phyloP scores from a whole-genome alignment of 2,113 vertebrate genomes.

The Erinaceus europaeus region DNA sequence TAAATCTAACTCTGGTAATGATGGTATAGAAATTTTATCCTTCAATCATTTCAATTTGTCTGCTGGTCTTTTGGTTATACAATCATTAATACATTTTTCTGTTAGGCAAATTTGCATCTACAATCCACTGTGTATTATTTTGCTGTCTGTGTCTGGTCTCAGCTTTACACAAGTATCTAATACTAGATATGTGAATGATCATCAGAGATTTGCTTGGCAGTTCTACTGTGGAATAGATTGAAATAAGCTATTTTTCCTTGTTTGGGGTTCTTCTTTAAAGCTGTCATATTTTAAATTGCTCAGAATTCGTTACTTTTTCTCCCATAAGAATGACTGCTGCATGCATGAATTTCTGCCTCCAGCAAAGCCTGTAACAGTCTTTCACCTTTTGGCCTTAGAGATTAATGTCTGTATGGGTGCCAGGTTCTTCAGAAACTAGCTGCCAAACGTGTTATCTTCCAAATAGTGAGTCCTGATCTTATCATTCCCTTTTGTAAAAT shows the following conservation, averaged over 20 bases:
- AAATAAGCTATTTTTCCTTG: slow-evolving; percentile 15
- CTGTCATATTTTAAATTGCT: slow-evolving; percentile 37
- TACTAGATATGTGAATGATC: slow-evolving; percentile 47
- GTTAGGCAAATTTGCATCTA: not conserved
- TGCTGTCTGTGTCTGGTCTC: not conserved
- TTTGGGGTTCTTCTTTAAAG: slow-evolving; percentile 42
- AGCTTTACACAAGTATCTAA: slow-evolving; percentile 52
- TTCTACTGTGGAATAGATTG: slow-evolving; percentile 50
- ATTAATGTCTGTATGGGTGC: slow-evolving; percentile 67
- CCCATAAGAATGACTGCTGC: slow-evolving; percentile 36
- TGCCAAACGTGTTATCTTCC: slow-evolving; percentile 70
- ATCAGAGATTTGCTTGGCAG: slow-evolving; percentile 40
- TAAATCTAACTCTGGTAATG: slow-evolving; percentile 10
- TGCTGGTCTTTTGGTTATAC: not conserved
- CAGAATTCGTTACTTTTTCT: slow-evolving; percentile 65
- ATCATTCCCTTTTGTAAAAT: slow-evolving; percentile 32
- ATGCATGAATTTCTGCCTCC: slow-evolving; percentile 60
- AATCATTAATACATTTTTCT: not conserved
- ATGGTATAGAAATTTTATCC: not conserved
- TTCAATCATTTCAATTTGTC: slow-evolving; percentile 1
- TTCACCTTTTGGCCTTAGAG: slow-evolving; percentile 65
- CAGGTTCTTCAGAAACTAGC: slow-evolving; percentile 67
- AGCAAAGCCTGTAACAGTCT: slow-evolving; percentile 64
- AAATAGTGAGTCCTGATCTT: slow-evolving; percentile 53
- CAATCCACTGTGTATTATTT: slow-evolving; percentile 44